These are phyloP conservation scores for Megaptera novaeangliae DNA, from an alignment of 2,113 vertebrate species.

Conservation along the genomic window DNA sequence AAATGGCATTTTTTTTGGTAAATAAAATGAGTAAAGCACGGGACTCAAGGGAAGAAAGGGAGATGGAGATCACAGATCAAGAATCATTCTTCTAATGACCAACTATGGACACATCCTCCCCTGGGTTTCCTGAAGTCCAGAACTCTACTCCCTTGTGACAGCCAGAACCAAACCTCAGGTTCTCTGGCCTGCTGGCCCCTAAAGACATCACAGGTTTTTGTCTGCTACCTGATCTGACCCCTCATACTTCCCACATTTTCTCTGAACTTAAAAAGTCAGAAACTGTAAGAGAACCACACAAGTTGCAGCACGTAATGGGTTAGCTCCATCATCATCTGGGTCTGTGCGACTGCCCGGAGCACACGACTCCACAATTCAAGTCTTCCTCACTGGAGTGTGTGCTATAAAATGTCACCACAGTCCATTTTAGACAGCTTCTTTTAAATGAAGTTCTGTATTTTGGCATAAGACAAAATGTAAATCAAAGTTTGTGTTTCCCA, in stretches of 20 bases:
- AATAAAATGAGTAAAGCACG: background rate
- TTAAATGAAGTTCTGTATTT: conserved; percentile 16
- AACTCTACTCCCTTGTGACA: background rate
- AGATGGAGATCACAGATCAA: background rate
- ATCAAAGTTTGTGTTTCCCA: background rate
- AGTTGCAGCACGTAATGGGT: background rate
- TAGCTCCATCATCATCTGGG: no score
- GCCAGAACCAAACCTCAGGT: background rate
- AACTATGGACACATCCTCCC: background rate
- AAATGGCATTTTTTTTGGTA: background rate
- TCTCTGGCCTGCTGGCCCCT: background rate
- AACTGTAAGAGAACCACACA: background rate
- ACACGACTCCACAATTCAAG: background rate
- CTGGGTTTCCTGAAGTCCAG: background rate
- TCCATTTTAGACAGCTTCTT: conserved; percentile 14
- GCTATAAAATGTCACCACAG: background rate
- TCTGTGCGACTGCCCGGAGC: background rate
- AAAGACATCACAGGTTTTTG: background rate
- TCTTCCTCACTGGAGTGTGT: background rate
- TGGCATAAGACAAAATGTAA: background rate
- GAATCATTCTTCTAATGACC: background rate
- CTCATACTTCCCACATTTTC: background rate
- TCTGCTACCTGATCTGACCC: background rate
- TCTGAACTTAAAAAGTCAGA: background rate
- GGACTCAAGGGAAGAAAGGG: background rate